Conservation (phyloP, 1,140 invertebrate species). For the Drosophila pectinifera region DNA sequence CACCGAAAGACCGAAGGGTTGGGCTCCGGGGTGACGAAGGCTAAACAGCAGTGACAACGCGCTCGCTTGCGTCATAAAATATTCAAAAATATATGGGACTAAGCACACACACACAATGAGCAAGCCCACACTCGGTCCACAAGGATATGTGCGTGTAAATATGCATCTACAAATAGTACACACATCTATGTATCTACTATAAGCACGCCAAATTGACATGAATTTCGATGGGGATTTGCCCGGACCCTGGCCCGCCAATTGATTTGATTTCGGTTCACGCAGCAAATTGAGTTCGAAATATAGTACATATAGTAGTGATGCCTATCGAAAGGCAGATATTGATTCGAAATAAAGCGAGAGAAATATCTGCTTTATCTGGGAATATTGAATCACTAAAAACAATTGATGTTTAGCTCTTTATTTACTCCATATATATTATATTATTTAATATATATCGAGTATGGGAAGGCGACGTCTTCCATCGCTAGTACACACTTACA, state of each 20-base stretch:
- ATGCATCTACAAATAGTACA: constrained; percentile 17
- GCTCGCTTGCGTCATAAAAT: constrained; percentile 56
- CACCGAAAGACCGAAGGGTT: background rate
- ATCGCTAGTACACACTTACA: background rate
- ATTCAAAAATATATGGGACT: constrained; percentile 65
- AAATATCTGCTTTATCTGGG: background rate
- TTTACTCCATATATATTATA: too few species aligned
- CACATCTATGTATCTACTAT: background rate
- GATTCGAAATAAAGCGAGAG: background rate
- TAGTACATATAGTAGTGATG: background rate
- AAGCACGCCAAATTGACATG: constrained; percentile 38
- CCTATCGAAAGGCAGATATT: background rate
- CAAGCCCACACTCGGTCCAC: background rate
- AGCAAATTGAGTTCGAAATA: constrained; percentile 13
- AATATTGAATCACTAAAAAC: background rate
- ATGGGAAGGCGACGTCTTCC: background rate
- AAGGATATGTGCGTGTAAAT: constrained; percentile 27
- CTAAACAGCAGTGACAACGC: constrained; percentile 44
- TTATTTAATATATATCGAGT: background rate
- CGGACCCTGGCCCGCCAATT: constrained; percentile 34
- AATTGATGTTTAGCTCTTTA: too few species aligned
- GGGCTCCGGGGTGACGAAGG: constrained; percentile 38
- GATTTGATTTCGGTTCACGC: constrained; percentile 38
- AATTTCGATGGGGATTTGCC: constrained; percentile 50
- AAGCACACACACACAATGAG: constrained; percentile 22